phyloP scores from a whole-genome alignment of 2,888 invertebrate genomes.

The Autographa pulchrina region DNA sequence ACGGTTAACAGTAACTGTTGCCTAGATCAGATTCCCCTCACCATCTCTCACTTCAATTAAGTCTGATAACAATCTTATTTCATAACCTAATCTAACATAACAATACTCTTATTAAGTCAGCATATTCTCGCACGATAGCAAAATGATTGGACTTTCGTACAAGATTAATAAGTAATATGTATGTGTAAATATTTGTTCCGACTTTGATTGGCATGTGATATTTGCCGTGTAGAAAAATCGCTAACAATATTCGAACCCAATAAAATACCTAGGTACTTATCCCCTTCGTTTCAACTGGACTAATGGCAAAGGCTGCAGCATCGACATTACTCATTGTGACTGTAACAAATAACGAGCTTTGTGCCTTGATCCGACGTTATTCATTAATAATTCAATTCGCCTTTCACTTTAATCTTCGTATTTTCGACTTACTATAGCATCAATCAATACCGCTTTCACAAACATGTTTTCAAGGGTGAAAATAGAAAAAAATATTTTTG shows the following conservation, averaged over 20 bases:
- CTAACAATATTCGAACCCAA: not conserved
- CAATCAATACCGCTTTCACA: slow-evolving; percentile 73
- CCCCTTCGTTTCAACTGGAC: too few relatives aligned
- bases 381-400: slow-evolving; percentile 50
- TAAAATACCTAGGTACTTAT: not conserved
- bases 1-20: too few relatives aligned
- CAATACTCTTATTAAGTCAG: not conserved
- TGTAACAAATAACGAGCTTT: slow-evolving; percentile 11
- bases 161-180: not conserved
- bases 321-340: slow-evolving; percentile 5
- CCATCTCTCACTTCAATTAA: too few relatives aligned
- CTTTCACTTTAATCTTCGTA: slow-evolving; percentile 59
- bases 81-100: not conserved
- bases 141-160: not conserved
- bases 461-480: slow-evolving; percentile 77
- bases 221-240: not conserved
- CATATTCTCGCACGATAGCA: not conserved
- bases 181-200: slow-evolving; percentile 4
- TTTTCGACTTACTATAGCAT: slow-evolving; percentile 64
- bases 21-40: too few relatives aligned
- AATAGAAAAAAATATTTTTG: slow-evolving; percentile 64
- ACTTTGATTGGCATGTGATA: not conserved
- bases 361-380: slow-evolving; percentile 28
- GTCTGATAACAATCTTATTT: not conserved
- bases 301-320: not conserved